Conservation (phyloP, 2,888 invertebrate genomes). For the Eristalis intricaria region DNA sequence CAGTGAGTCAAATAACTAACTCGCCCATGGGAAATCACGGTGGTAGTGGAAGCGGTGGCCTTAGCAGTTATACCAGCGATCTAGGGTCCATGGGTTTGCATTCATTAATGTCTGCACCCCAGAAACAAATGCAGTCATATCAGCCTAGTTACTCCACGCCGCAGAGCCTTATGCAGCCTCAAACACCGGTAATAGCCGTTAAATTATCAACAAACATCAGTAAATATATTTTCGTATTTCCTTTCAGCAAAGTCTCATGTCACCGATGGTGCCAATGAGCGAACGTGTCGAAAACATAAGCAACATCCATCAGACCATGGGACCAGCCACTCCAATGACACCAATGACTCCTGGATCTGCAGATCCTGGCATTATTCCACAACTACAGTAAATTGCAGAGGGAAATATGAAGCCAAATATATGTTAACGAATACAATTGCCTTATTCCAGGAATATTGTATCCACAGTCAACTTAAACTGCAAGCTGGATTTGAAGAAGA, state of each 20-base stretch:
- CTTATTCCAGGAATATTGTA: conserved; percentile 93
- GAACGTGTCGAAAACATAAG: conserved; percentile 78
- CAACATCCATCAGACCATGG: conserved; percentile 84
- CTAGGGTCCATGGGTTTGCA: conserved; percentile 83
- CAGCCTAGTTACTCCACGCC: conserved; percentile 90
- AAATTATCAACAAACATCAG: neutral
- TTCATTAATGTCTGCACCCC: conserved; percentile 85
- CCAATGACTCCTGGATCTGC: conserved; percentile 96
- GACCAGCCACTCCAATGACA: conserved; percentile 89
- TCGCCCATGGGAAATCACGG: conserved; percentile 73
- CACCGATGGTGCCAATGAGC: conserved; percentile 87
- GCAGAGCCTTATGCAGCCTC: conserved; percentile 93
- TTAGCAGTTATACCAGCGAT: conserved; percentile 72
- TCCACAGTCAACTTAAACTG: conserved; percentile 98
- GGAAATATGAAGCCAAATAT: neutral
- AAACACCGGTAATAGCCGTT: conserved; percentile 88
- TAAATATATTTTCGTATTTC: neutral
- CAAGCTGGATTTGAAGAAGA: conserved; percentile 97
- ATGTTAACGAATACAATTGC: neutral
- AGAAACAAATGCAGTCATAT: conserved; percentile 89
- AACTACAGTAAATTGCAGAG: conserved; percentile 81
- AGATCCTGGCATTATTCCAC: conserved; percentile 96
- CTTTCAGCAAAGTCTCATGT: conserved; percentile 91
- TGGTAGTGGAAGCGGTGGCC: conserved; percentile 49
- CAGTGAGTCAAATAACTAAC: conserved; percentile 83